Base-by-base conservation (phyloP, 2,797 vertebrate genomes). In the Diplodus puntazzo region DNA sequence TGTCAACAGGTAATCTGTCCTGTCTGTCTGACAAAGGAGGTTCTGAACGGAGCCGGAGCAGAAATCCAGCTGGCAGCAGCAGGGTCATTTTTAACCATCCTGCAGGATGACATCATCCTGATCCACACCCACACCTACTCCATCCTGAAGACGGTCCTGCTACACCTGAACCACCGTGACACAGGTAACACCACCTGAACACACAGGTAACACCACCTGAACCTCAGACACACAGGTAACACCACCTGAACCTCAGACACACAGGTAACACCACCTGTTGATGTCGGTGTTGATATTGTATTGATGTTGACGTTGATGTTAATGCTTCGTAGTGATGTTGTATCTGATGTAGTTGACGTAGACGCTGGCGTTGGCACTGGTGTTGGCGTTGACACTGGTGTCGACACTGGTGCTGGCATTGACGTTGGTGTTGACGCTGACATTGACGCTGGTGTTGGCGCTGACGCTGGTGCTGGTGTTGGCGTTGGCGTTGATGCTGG, bases 1-100 rank as follows among this genome's bases (percentile, higher is more conserved):
- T 62, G 65, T 76, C 39, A 48, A 12, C 50, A 79, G 14, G 25
- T 75, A 54, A 81, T 27, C 9, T 59, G n/a, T 58, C 17, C 52
- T 27, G 18, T 71, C 17, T 55, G 9, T 81, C 49, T 66, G 46
- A 57, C 53, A 70, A 93, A 99, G 98, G 98, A 98, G 79, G 96
- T 96, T 80, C 92, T 98, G 42, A 97, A 95, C 5, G 95, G 95
- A 69, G 96, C 97, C 0, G 97, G 96, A 50, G 94, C 93, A 82
- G 97, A 99, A 77, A 97, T 97, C 96, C 97, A 98, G 91, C 92
- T 98, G 50, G 96, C 96, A 2, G 97, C 98, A 50, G 98, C 98
- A 0, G 94, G 95, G 9, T 97, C 97, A 0, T 98, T 98, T 92
- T 70, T 98, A 90, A 97, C 97, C 82, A 94, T 98, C 85, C 95